Base-by-base conservation (phyloP, 2,797 vertebrate genomes). In the Hoplostethus mediterraneus region DNA sequence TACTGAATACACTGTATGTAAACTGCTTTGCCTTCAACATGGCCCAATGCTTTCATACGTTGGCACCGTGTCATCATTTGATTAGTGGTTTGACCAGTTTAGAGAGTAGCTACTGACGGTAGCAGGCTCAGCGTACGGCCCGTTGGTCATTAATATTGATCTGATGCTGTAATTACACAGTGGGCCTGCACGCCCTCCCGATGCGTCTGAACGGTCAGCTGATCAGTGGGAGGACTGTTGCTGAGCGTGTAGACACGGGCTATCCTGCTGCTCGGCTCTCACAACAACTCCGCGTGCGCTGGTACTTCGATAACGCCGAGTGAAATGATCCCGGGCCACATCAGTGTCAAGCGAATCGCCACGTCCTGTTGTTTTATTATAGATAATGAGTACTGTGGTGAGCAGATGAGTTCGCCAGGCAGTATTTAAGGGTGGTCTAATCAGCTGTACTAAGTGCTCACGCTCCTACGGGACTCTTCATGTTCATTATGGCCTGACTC, bases 61-160 rank as follows among this genome's bases (percentile, higher is more conserved):
- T 47, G 33, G 36, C 48, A 67, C 44, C 54, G 57, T 75, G 21
- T 48, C 68, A 66, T 71, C 51, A 17, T 80, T 28, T 55, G 48
- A 67, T 63, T 73, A 49, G 42, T 79, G 66, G 16, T 84, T 69
- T 53, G 75, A 16, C 54, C 63, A 51, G 48, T 79, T 83, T 60
- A 21, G 28, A 40, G 62, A 69, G 54, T 42, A 62, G 28, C 42
- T 64, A 68, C 56, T 71, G 70, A 79, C 71, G 51, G 42, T 9
- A 33, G 63, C 75, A 14, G 2, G 57, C 64, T 72, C 75, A 71
- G 70, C 60, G 53, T 25, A 8, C 13, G 25, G 44, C 48, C 44
- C 59, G 64, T 52, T 44, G 63, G 65, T 84, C 80, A 81, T 84
- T 84, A 73, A 38, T 76, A 86, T 86, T 78, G 87, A 89, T 90